Base-by-base conservation (phyloP, 2,797 vertebrate species). In the Allobates femoralis region DNA sequence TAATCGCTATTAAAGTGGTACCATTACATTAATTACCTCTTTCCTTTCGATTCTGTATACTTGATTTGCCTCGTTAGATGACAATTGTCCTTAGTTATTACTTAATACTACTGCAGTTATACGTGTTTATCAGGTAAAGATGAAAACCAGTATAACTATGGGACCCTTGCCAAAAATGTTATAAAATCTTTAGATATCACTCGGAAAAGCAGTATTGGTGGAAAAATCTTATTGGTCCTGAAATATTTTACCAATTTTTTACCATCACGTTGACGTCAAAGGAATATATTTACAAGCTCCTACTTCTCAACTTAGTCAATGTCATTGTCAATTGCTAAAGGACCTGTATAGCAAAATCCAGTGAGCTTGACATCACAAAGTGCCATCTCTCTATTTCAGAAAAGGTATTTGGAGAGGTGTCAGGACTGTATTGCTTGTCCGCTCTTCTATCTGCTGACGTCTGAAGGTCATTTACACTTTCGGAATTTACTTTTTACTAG, bases 201-300 rank as follows among this genome's bases (percentile, higher is more conserved):
- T 2, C 1, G 18, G 62, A 30, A 30, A 66, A 46, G 41, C 41
- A 7, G 7, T 46, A 46, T 46, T 8, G 41, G 11, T 11, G 7
- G 41, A 46, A 46, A 11, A 46, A 46, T 46, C 41, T 11, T 46
- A 11, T 8, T 7, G 5, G 41, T 10, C 5, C 83, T 66, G 56
- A 66, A 50, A 84, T 56, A 76, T 84, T 84, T 84, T 66, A 64
- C 83, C 56, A 76, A 64, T 84, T 84, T 84, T 76, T 84, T 56
- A 84, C 69, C 76, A 55, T 84, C 83, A 84, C 89, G 66, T 74
- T 18, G 16, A 76, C 75, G 32, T 60, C n/a, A 62, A 84, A 51
- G 46, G 55, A 41, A 32, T 62, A 62, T n/a, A 84, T 84, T 75
- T 84, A 77, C 66, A 26, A 64, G 67, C 62, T 23, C 21, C 10